These are phyloP conservation scores for Tuberolachnus salignus DNA, from an alignment of 2,888 invertebrate species.

Conservation along the genomic window DNA sequence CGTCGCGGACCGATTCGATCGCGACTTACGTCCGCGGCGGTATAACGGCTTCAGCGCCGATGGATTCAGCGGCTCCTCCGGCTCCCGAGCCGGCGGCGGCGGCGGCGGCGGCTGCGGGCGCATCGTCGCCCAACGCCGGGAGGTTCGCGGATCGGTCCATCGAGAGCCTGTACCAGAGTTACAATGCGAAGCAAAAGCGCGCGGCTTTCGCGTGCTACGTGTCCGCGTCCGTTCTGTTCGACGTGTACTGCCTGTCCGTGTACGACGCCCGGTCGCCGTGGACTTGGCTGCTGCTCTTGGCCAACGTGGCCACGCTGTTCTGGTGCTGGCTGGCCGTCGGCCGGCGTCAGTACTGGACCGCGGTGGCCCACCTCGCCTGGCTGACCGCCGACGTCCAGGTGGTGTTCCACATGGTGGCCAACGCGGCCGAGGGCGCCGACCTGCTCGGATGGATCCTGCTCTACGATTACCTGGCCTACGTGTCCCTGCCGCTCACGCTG, in stretches of 20 bases:
- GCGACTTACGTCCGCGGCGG: too few relatives aligned
- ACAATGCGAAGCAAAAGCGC: conserved; percentile 74
- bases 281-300: conserved; percentile 61
- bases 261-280: conserved; percentile 55
- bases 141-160: conserved; percentile 63
- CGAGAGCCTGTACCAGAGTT: conserved; percentile 74
- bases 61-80: background rate
- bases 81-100: background rate
- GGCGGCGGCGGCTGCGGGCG: background rate
- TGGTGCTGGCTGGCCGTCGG: conserved; percentile 62
- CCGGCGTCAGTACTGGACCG: conserved; percentile 64
- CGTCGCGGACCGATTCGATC: background rate
- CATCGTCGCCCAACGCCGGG: background rate
- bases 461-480: conserved; percentile 75
- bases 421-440: conserved; percentile 69
- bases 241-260: conserved; percentile 65
- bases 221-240: conserved; percentile 71
- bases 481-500: conserved; percentile 74
- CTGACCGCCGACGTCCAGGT: conserved; percentile 70
- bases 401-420: conserved; percentile 69
- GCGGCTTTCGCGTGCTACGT: conserved; percentile 75
- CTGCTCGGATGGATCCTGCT: conserved; percentile 76
- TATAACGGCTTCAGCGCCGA: too few relatives aligned
- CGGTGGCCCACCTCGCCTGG: conserved; percentile 72
- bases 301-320: conserved; percentile 63